Percentiles rank a stretch among this genome's conserved stretches.
Evolutionary conservation across 1,140 invertebrate genomes (phyloP).

Genomic region (Listronotus bonariensis): DNA sequence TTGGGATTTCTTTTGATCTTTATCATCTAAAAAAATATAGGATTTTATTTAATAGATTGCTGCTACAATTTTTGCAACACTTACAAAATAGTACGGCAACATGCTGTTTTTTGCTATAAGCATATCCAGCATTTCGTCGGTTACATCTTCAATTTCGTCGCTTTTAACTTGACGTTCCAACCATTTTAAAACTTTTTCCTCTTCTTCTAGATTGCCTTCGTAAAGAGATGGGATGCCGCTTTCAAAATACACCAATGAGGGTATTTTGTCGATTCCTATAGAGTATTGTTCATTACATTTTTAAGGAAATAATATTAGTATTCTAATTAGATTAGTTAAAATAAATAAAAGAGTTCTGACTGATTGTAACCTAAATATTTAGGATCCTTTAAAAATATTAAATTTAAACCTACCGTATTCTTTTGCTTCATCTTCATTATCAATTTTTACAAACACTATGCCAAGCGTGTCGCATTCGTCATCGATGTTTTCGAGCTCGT

Average conservation of each 20-base stretch:
- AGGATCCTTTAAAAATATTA: too few species aligned
- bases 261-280: constrained; percentile 75
- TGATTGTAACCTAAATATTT: too few species aligned
- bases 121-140: constrained; percentile 92
- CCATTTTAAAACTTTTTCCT: constrained; percentile 89
- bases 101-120: constrained; percentile 86
- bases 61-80: constrained; percentile 52
- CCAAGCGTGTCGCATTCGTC: constrained; percentile 89
- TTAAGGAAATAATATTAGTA: too few species aligned
- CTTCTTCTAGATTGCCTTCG: constrained; percentile 88
- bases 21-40: constrained; percentile 74
- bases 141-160: constrained; percentile 93
- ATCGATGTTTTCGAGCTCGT: constrained; percentile 92
- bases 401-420: constrained; percentile 70
- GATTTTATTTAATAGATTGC: background rate
- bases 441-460: constrained; percentile 91
- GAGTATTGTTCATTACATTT: background rate
- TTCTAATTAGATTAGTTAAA: too few species aligned
- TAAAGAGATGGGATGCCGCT: constrained; percentile 87
- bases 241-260: constrained; percentile 87
- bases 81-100: constrained; percentile 90
- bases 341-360: too few species aligned
- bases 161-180: constrained; percentile 81
- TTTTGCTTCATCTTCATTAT: constrained; percentile 85
- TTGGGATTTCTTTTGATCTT: constrained; percentile 88